These are phyloP conservation scores for Tragelaphus strepsiceros DNA, from an alignment of 2,113 vertebrate species.

Conservation along the genomic window DNA sequence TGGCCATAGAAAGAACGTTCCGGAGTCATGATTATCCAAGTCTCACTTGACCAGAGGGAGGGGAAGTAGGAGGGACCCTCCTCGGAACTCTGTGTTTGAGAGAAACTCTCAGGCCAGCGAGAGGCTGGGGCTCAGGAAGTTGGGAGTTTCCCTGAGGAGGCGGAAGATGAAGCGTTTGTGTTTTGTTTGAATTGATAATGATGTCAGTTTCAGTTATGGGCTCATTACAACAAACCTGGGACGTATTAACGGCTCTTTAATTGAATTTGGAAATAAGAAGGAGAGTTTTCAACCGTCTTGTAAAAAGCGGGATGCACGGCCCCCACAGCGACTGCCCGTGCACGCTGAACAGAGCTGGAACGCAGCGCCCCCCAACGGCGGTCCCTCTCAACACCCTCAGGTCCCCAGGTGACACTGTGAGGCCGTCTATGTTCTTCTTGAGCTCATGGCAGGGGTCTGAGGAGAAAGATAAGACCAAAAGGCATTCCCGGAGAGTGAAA, in stretches of 20 bases:
- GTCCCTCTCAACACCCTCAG: background rate
- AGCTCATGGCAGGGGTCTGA: rapidly evolving
- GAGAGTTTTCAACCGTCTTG: slow-evolving; percentile 43
- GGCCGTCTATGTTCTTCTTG: background rate
- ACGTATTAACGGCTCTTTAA: slow-evolving; percentile 54
- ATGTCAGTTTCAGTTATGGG: slow-evolving; percentile 64
- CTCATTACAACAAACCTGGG: slow-evolving; percentile 67
- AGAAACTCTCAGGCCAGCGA: background rate
- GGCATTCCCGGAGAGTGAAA: background rate
- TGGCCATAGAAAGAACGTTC: background rate
- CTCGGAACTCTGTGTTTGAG: background rate
- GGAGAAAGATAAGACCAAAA: background rate
- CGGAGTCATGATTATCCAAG: background rate
- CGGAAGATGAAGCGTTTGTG: background rate
- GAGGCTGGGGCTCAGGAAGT: background rate
- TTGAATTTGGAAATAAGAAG: slow-evolving; percentile 54
- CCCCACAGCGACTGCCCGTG: background rate
- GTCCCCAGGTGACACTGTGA: rapidly evolving
- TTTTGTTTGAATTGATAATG: slow-evolving; percentile 63
- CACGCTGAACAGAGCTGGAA: background rate
- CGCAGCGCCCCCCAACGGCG: rapidly evolving
- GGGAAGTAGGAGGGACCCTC: background rate
- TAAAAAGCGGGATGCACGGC: background rate
- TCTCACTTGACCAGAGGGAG: background rate
- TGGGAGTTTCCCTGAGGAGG: slow-evolving; percentile 23